Evolutionary conservation across 2,113 vertebrate species (phyloP).

Genomic region (Sylvicapra grimmia): DNA sequence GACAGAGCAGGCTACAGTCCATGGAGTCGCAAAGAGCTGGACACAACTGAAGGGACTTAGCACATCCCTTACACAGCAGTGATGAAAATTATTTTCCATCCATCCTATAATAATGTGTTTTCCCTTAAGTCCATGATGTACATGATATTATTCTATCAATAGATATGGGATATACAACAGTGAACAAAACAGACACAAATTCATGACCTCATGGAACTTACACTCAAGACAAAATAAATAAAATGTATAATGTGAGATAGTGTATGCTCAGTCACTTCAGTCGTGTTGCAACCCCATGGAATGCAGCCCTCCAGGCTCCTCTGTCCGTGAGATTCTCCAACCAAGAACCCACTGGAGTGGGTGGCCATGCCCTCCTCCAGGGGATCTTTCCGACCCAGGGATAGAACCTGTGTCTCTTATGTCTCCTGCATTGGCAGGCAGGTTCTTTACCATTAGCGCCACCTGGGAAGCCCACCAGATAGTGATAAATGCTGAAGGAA

Average conservation of each 20-base stretch:
- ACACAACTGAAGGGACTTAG: background rate
- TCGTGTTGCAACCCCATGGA: fast-evolving
- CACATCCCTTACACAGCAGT: background rate
- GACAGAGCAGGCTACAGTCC: background rate
- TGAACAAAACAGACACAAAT: background rate
- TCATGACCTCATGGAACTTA: background rate
- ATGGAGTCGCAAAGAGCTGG: background rate
- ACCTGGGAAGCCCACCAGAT: background rate
- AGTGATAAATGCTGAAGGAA: background rate
- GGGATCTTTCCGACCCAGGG: fast-evolving
- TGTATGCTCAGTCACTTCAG: background rate
- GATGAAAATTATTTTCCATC: background rate
- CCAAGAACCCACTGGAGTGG: background rate
- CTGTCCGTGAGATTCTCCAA: background rate
- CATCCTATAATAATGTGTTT: background rate
- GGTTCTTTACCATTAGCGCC: background rate
- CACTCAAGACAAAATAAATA: background rate
- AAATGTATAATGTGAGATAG: background rate
- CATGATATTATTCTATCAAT: background rate
- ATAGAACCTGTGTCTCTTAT: background rate
- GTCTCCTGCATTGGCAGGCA: background rate
- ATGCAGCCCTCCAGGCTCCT: background rate
- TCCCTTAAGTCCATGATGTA: background rate
- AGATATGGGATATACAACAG: background rate
- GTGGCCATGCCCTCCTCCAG: background rate